These are phyloP conservation scores for Netelia fuscicornis DNA, from an alignment of 2,888 invertebrate species.

Conservation along the genomic window DNA sequence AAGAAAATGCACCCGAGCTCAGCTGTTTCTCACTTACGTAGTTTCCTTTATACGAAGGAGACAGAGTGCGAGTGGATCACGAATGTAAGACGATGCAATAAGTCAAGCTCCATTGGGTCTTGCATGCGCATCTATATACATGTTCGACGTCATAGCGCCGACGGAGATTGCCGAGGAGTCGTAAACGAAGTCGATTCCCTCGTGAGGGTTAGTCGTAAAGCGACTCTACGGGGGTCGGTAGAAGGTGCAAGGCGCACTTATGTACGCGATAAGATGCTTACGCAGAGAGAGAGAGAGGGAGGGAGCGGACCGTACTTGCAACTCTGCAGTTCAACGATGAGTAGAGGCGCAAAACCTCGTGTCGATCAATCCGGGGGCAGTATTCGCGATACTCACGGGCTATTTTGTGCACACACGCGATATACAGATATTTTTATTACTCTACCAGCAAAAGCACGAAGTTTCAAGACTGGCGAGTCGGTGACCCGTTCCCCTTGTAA, in stretches of 20 bases:
- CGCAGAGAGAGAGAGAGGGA: not conserved
- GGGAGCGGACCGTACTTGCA: not conserved
- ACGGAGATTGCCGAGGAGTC: slow-evolving; percentile 37
- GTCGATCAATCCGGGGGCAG: slow-evolving; percentile 21
- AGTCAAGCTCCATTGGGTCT: slow-evolving; percentile 8
- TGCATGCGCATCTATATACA: not conserved
- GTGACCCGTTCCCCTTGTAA: slow-evolving; percentile 24
- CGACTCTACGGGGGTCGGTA: not conserved
- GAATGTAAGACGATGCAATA: slow-evolving; percentile 8
- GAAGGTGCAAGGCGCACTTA: not conserved
- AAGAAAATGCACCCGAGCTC: not conserved
- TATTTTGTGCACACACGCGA: slow-evolving; percentile 10
- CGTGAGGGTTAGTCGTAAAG: slow-evolving; percentile 22
- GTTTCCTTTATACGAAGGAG: slow-evolving; percentile 5
- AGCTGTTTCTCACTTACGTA: not conserved
- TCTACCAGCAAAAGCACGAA: not conserved
- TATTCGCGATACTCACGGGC: slow-evolving; percentile 17
- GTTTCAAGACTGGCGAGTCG: not conserved
- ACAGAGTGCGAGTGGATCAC: not conserved
- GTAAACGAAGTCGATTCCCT: slow-evolving; percentile 46
- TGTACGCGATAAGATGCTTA: slow-evolving; percentile 39
- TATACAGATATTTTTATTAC: not conserved
- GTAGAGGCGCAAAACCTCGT: slow-evolving; percentile 23
- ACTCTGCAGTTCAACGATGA: slow-evolving; percentile 28
- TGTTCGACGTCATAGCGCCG: not conserved